A percentile compares a stretch with the other conserved stretches of the same genome.
phyloP scores from a whole-genome alignment of 2,797 vertebrate species.

The Sternarchorhynchus goeldii region DNA sequence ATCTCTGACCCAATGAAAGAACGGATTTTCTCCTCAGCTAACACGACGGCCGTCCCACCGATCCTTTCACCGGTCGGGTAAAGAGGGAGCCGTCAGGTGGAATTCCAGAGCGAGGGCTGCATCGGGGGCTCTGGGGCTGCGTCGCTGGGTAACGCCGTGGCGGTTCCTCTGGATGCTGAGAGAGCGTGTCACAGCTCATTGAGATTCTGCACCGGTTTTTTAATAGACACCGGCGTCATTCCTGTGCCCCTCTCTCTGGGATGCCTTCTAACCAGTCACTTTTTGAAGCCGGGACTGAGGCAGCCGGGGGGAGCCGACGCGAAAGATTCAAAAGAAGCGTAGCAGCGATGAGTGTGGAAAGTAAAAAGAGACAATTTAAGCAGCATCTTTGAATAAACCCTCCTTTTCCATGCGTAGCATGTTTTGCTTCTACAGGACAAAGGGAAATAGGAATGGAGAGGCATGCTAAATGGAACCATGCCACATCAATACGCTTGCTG shows the following conservation, averaged over 20 bases:
- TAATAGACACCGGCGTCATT: slow-evolving; percentile 72
- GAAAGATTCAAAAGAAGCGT: slow-evolving; percentile 73
- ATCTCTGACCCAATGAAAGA: slow-evolving; percentile 38
- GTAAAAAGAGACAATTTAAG: slow-evolving; percentile 72
- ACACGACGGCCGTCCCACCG: slow-evolving; percentile 58
- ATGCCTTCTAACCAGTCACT: slow-evolving; percentile 73
- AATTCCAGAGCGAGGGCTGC: slow-evolving; percentile 62
- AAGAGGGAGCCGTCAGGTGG: slow-evolving; percentile 64
- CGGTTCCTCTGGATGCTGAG: slow-evolving; percentile 65
- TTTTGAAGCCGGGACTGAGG: slow-evolving; percentile 67
- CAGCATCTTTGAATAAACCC: slow-evolving; percentile 75
- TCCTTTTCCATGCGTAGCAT: slow-evolving; percentile 72
- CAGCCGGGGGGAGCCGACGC: slow-evolving; percentile 67
- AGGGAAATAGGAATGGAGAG: slow-evolving; percentile 72
- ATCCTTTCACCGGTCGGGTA: slow-evolving; percentile 61
- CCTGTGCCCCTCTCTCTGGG: slow-evolving; percentile 70
- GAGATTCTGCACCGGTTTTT: slow-evolving; percentile 58
- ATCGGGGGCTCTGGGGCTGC: slow-evolving; percentile 65
- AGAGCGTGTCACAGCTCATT: slow-evolving; percentile 66
- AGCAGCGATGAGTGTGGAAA: slow-evolving; percentile 60
- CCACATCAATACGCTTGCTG: slow-evolving; percentile 73
- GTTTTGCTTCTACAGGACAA: slow-evolving; percentile 75
- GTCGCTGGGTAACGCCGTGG: slow-evolving; percentile 63
- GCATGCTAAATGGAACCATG: slow-evolving; percentile 68
- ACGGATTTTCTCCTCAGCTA: slow-evolving; percentile 41